These are phyloP conservation scores for Diogma glabrata DNA, from an alignment of 2,888 invertebrate genomes.

Conservation along the genomic window DNA sequence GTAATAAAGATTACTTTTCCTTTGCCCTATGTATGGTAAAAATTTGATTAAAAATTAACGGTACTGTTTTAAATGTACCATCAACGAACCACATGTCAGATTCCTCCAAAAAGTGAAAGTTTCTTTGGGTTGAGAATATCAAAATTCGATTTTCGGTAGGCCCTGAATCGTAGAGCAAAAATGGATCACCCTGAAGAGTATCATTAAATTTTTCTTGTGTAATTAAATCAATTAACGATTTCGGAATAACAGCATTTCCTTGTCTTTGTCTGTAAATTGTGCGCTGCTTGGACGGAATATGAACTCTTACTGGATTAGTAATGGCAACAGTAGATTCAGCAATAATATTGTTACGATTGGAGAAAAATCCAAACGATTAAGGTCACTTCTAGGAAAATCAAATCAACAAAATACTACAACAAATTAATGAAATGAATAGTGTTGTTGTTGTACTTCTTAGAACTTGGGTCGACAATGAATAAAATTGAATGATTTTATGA, in stretches of 20 bases:
- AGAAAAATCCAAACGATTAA: too few relatives aligned
- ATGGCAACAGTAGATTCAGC: neutral
- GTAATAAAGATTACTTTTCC: slow-evolving; percentile 14
- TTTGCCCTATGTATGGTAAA: slow-evolving; percentile 19
- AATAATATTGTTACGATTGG: too few relatives aligned
- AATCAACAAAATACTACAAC: too few relatives aligned
- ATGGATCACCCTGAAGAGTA: neutral
- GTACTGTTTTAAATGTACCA: slow-evolving; percentile 19
- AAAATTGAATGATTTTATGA: too few relatives aligned
- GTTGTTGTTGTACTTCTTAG: too few relatives aligned
- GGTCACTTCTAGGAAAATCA: too few relatives aligned
- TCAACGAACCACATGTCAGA: slow-evolving; percentile 17
- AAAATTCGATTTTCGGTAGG: neutral
- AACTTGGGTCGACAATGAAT: too few relatives aligned
- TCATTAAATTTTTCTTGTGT: neutral
- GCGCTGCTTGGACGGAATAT: neutral
- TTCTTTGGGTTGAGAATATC: slow-evolving; percentile 3
- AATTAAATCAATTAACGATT: neutral
- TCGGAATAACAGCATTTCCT: neutral
- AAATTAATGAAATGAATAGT: too few relatives aligned
- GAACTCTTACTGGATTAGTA: neutral
- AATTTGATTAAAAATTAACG: slow-evolving; percentile 18
- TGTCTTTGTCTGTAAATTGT: neutral
- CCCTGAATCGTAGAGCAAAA: slow-evolving; percentile 3
- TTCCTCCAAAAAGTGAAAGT: neutral